Evolutionary conservation across 2,113 vertebrate genomes (phyloP).

Genomic region (Paradoxurus hermaphroditus): DNA sequence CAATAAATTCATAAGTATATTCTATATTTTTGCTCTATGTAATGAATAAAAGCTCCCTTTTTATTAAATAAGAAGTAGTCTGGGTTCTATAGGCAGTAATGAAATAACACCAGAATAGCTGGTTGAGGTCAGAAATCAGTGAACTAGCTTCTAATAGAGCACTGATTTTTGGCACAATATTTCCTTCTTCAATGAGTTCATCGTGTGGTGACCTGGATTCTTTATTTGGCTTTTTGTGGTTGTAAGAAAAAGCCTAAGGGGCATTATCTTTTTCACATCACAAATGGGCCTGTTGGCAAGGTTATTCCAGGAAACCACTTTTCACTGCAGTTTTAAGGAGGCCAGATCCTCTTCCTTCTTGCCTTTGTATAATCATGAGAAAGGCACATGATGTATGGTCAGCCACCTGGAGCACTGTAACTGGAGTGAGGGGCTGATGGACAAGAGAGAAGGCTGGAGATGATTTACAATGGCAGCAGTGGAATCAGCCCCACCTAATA

Average conservation of each 20-base stretch:
- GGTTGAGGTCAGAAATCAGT: background rate
- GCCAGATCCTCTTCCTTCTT: background rate
- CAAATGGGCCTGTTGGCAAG: background rate
- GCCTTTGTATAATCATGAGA: background rate
- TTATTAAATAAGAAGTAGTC: background rate
- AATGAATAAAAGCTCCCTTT: background rate
- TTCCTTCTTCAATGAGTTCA: background rate
- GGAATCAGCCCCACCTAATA: background rate
- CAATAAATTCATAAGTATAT: conserved; percentile 76
- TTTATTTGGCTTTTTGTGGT: background rate
- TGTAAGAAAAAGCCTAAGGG: background rate
- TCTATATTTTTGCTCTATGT: conserved; percentile 60
- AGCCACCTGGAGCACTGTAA: background rate
- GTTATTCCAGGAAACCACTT: background rate
- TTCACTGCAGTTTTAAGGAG: background rate
- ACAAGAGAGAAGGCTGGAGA: background rate
- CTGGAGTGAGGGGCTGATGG: background rate
- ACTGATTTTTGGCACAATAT: background rate
- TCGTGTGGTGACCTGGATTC: background rate
- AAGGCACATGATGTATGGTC: background rate
- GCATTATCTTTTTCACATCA: background rate
- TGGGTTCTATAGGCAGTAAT: background rate
- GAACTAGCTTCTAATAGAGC: background rate
- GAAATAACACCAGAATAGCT: background rate
- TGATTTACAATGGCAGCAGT: background rate